Base-by-base conservation (phyloP, 2,888 invertebrate species). In the Desoria tigrina region DNA sequence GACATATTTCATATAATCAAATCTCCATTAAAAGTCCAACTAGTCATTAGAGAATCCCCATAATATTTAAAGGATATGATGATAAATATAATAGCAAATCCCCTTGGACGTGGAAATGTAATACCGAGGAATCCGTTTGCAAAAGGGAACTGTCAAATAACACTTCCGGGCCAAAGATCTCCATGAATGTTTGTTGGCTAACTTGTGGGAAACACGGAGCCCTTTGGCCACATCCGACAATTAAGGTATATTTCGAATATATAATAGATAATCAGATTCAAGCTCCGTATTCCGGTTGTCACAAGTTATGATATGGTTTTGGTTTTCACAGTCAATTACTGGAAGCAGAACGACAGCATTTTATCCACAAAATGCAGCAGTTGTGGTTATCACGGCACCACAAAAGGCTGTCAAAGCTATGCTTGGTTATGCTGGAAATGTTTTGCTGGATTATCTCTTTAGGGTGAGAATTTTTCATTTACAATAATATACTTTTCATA, bases 221-320 rank as follows among this genome's bases (percentile, higher is more conserved):
- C 0, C 81, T 90, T 7, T 90, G 89, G 89, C 90, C 90, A 0
- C 80, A 81, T 74, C 89, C 90, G 0, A 85, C 86, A 0, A 82
- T 77, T 4, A 64, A 74, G 61, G 74, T 75, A 58, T 27, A 42
- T 11, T 32, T 11, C 9, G 27, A n/a, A n/a, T n/a, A n/a, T n/a
- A n/a, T n/a, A n/a, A n/a, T n/a, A n/a, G n/a, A n/a, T n/a, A n/a
- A 11, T 11, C n/a, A 21, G n/a, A 21, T 23, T 21, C 49, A 49
- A 49, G 49, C 23, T 23, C n/a, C 49, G 42, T 14, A 14, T 39
- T 14, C 14, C 14, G 42, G 11, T 39, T 39, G 11, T 39, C 14
- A 14, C 11, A 14, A 39, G 14, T 14, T 14, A n/a, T n/a, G n/a
- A n/a, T n/a, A n/a, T n/a, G n/a, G n/a, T n/a, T n/a, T n/a, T n/a